These are phyloP conservation scores for Pristionchus mayeri DNA, from an alignment of 2,888 invertebrate species.

Conservation along the genomic window DNA sequence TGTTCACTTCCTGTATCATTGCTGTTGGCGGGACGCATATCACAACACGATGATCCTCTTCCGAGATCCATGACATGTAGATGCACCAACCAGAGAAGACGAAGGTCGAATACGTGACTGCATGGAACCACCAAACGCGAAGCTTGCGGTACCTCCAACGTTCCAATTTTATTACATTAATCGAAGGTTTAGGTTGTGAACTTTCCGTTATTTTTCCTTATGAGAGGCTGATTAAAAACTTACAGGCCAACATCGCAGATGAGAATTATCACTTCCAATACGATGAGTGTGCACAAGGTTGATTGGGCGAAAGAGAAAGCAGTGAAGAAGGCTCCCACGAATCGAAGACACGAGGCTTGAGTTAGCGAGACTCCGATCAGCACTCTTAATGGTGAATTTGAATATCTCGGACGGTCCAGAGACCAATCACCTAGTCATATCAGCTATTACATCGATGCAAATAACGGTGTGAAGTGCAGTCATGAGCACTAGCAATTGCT, in stretches of 20 bases:
- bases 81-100: constrained; percentile 13
- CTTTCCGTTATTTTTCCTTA: too few relatives aligned
- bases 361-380: not conserved
- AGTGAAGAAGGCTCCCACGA: not conserved
- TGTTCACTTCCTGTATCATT: not conserved
- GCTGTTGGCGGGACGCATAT: not conserved
- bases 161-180: not conserved
- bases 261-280: not conserved
- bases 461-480: constrained; percentile 17
- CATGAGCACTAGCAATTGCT: constrained; percentile 4
- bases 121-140: not conserved
- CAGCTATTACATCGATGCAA: not conserved
- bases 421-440: not conserved
- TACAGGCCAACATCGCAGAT: not conserved
- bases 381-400: not conserved
- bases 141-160: not conserved
- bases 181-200: too few relatives aligned
- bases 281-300: not conserved
- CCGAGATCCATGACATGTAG: not conserved
- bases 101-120: not conserved
- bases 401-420: not conserved
- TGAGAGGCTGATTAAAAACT: not conserved
- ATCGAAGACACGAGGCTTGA: not conserved
- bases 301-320: constrained; percentile 1
- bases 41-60: not conserved